Percentiles rank a stretch among this genome's conserved stretches.
phyloP scores from a whole-genome alignment of 2,113 vertebrate species.

The Silurus asotus region DNA sequence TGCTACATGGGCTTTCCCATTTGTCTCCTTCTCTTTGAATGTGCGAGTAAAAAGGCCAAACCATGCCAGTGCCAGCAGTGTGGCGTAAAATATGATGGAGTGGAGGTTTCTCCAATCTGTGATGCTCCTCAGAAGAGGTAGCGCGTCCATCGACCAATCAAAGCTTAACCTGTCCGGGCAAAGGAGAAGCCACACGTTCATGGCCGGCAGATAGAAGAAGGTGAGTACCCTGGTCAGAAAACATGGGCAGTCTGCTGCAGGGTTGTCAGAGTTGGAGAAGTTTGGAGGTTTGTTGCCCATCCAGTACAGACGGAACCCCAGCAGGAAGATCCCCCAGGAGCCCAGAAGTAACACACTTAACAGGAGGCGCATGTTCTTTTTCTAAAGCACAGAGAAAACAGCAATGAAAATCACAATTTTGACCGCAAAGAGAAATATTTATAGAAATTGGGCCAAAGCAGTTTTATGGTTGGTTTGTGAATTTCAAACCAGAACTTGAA shows the following conservation, averaged over 20 bases:
- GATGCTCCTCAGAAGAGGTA: slow-evolving; percentile 86
- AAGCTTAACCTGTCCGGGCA: slow-evolving; percentile 96
- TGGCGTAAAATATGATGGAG: slow-evolving; percentile 83
- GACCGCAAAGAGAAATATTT: not conserved
- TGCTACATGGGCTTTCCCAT: slow-evolving; percentile 77
- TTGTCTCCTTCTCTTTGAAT: slow-evolving; percentile 73
- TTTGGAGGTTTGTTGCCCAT: slow-evolving; percentile 99
- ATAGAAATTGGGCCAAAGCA: slow-evolving; percentile 10
- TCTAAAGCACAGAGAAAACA: slow-evolving; percentile 66
- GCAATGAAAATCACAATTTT: slow-evolving; percentile 24
- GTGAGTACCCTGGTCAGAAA: slow-evolving; percentile 85
- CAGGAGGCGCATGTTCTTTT: slow-evolving; percentile 83
- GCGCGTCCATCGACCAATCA: slow-evolving; percentile 98
- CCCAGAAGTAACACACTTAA: slow-evolving; percentile 84
- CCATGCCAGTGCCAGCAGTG: slow-evolving; percentile 80
- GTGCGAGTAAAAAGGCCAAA: slow-evolving; percentile 74
- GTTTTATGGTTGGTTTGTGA: slow-evolving; percentile 48
- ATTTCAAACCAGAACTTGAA: slow-evolving; percentile 36
- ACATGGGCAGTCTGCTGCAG: slow-evolving; percentile 88
- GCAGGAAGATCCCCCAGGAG: slow-evolving; percentile 82
- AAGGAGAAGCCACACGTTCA: slow-evolving; percentile 92
- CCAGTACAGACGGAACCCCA: slow-evolving; percentile 93
- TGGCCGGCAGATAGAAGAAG: slow-evolving; percentile 88
- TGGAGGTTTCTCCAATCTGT: slow-evolving; percentile 89
- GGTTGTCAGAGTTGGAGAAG: slow-evolving; percentile 99